phyloP scores from a whole-genome alignment of 2,113 vertebrate genomes.

The Varanus komodoensis region DNA sequence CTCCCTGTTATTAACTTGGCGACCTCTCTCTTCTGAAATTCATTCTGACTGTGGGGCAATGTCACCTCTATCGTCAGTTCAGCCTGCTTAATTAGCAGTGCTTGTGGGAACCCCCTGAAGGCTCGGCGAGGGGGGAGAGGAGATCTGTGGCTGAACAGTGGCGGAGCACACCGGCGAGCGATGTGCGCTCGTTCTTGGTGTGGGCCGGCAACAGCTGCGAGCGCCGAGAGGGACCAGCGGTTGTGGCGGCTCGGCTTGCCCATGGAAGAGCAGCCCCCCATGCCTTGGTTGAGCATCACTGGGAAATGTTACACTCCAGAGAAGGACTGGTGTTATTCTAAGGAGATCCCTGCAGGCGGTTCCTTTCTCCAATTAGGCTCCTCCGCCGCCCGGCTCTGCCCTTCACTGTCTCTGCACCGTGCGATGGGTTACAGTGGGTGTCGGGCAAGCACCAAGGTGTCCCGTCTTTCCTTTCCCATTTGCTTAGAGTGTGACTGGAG shows the following conservation, averaged over 20 bases:
- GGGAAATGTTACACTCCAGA: constrained; percentile 31
- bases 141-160: not conserved
- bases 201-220: not conserved
- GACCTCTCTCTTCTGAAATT: not conserved
- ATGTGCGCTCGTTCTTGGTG: rapidly evolving
- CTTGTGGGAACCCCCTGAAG: not conserved
- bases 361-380: not conserved
- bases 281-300: constrained; percentile 4
- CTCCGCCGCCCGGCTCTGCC: constrained; percentile 7
- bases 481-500: constrained; percentile 95
- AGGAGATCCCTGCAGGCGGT: not conserved
- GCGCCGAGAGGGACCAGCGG: rapidly evolving
- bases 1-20: not conserved
- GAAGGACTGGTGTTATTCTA: constrained; percentile 6
- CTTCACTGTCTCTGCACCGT: not conserved
- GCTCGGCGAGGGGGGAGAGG: not conserved
- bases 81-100: not conserved
- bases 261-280: not conserved
- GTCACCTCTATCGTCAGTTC: not conserved
- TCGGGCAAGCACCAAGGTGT: not conserved
- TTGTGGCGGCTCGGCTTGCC: not conserved
- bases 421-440: not conserved
- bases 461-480: not conserved
- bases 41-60: not conserved
- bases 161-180: not conserved